Evolutionary conservation across 2,888 invertebrate species (phyloP), one percentile per base, ranked within the genome.

Genomic region (Allophyes oxyacanthae): DNA sequence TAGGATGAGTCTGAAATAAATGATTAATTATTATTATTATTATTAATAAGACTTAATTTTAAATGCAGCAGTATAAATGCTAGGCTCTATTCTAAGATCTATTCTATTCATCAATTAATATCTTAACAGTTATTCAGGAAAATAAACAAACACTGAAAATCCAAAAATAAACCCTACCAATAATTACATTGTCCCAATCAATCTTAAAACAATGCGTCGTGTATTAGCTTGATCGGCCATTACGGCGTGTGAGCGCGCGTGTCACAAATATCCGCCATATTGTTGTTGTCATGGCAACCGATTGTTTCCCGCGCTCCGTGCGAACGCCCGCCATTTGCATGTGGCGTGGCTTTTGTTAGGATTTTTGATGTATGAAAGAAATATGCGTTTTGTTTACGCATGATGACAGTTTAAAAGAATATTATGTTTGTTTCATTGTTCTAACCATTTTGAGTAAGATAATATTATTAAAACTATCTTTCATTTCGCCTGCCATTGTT

Each of bases 281-380:
- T 84, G 73, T 33, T 58, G 83, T 83, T 73, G 83, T 75, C 80
- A 83, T 82, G 77, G 71, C 79, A 68, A 77, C 79, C 64, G 67
- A 81, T 79, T 75, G 77, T 79, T 75, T 81, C 74, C 77, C 80
- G 77, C 78, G 69, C 67, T 64, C 71, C 72, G 75, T 79, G 80
- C 70, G 78, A 78, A 74, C 55, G 54, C 52, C 62, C 63, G 78
- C 64, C 67, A 77, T 78, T 75, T 66, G 63, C 72, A 76, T 79
- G 61, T 54, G 53, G 68, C 43, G 59, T 54, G 14, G 50, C 50
- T 42, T 72, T 68, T 65, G 66, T 72, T 43, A 58, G 36, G 60
- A 53, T 51, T 76, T 76, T 54, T 76, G 59, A 73, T 64, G 77
- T 58, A 73, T 76, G 73, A 64, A 61, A 60, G 68, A 60, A 63